Evolutionary conservation across 2,888 invertebrate species (phyloP).

Genomic region (Frankliniella fusca): DNA sequence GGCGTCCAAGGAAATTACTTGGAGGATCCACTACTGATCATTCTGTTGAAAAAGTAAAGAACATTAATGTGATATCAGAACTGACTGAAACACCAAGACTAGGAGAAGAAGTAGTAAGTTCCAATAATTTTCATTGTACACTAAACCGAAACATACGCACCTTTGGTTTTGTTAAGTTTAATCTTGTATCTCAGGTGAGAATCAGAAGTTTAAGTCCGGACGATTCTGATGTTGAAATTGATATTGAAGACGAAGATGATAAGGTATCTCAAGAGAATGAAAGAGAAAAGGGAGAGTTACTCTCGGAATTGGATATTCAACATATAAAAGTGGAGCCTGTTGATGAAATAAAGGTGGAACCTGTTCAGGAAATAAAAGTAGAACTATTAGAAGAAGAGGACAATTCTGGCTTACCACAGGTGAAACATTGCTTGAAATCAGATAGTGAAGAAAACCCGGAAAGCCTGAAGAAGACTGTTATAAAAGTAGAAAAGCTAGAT

Average conservation of each 20-base stretch:
- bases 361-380: too few relatives aligned
- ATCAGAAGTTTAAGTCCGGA: conserved; percentile 40
- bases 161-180: not conserved
- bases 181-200: conserved; percentile 44
- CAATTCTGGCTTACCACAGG: too few relatives aligned
- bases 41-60: conserved; percentile 44
- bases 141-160: not conserved
- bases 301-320: conserved; percentile 28
- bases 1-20: not conserved
- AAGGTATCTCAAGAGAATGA: conserved; percentile 34
- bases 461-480: too few relatives aligned
- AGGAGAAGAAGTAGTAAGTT: conserved; percentile 58
- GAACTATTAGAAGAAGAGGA: too few relatives aligned
- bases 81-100: conserved; percentile 7
- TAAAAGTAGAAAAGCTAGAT: too few relatives aligned
- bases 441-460: too few relatives aligned
- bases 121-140: not conserved
- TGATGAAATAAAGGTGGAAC: too few relatives aligned
- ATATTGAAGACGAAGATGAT: conserved; percentile 55
- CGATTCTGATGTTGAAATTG: conserved; percentile 56
- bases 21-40: conserved; percentile 28
- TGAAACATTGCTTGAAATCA: too few relatives aligned
- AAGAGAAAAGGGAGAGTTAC: conserved; percentile 35
- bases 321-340: conserved; percentile 25
- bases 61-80: conserved; percentile 47